Evolutionary conservation across 2,113 vertebrate genomes (phyloP), one percentile per base, ranked within the genome.

Genomic region (Poecilia latipinna): DNA sequence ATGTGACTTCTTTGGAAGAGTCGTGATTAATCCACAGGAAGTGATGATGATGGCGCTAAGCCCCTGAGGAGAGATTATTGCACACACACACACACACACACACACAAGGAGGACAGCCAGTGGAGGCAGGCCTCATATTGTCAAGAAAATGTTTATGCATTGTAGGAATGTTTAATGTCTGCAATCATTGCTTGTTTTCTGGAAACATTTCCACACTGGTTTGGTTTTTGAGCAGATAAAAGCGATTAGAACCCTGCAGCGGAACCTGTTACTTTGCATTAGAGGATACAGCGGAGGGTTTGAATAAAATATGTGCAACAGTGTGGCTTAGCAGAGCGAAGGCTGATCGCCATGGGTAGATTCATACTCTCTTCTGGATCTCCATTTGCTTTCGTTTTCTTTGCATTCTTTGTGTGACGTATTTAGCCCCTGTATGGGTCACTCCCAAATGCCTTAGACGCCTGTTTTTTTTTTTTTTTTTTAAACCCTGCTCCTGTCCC

Each of bases 21-120:
- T 93, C 91, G 92, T 94, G 90, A 94, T 95, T 94, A 96, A 94
- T 91, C 93, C 93, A 95, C 94, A 94, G 95, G 96, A 96, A 95
- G 94, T 95, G 91, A 92, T 92, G 90, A 87, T 91, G 90, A 87
- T 91, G 88, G 82, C 77, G 76, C 88, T 92, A 90, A 90, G 78
- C 90, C 88, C 90, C 51, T 28, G 79, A 80, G 77, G 88, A 90
- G 75, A 82, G 76, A 85, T 61, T 81, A 74, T 78, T 74, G 65
- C 71, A 70, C 44, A 2, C 44, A 48, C 44, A 48, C 72, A 75
- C 19, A 80, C 72, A 78, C 64, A 33, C 42, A 44, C 42, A 44
- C 72, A 78, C 65, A 33, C 19, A 78, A 75, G 65, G 69, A 86
- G 78, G 74, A 72, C 33, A 11, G 65, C 60, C 32, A 37, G 32